These are phyloP conservation scores for Microplitis demolitor DNA, from an alignment of 1,140 invertebrate species.

Conservation along the genomic window DNA sequence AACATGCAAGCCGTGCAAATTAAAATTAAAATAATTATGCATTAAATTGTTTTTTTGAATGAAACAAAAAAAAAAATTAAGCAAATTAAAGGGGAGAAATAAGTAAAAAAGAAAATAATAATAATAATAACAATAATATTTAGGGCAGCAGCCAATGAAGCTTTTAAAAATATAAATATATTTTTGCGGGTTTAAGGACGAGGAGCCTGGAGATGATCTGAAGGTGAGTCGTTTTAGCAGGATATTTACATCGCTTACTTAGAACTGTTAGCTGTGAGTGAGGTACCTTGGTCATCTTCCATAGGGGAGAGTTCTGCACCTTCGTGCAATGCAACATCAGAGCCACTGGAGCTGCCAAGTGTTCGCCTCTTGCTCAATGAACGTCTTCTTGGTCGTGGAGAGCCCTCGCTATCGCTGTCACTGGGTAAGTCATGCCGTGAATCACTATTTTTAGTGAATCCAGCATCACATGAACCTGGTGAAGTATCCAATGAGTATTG, in stretches of 20 bases:
- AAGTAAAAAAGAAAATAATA: too few relatives aligned
- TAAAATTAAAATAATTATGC: too few relatives aligned
- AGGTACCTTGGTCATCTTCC: constrained; percentile 62
- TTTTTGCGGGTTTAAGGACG: neutral
- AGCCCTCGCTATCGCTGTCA: constrained; percentile 56
- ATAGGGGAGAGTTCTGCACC: constrained; percentile 62
- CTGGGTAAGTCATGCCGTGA: constrained; percentile 50
- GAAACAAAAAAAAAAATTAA: too few relatives aligned
- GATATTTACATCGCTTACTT: constrained; percentile 62
- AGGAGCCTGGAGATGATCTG: constrained; percentile 7
- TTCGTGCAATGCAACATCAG: constrained; percentile 69
- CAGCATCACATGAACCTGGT: constrained; percentile 52
- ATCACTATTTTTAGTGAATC: constrained; percentile 45
- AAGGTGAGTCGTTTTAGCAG: constrained; percentile 39
- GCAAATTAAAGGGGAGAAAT: too few relatives aligned
- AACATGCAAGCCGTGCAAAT: neutral
- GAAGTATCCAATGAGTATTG: constrained; percentile 53
- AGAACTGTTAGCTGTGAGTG: constrained; percentile 57
- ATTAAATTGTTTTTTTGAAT: too few relatives aligned
- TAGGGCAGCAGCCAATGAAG: neutral
- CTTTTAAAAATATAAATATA: neutral
- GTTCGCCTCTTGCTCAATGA: constrained; percentile 57
- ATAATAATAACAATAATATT: too few relatives aligned
- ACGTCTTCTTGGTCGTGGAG: constrained; percentile 49
- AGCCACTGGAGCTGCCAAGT: constrained; percentile 68